Base-by-base conservation (phyloP, 2,888 invertebrate genomes). In the Microplitis manilae region DNA sequence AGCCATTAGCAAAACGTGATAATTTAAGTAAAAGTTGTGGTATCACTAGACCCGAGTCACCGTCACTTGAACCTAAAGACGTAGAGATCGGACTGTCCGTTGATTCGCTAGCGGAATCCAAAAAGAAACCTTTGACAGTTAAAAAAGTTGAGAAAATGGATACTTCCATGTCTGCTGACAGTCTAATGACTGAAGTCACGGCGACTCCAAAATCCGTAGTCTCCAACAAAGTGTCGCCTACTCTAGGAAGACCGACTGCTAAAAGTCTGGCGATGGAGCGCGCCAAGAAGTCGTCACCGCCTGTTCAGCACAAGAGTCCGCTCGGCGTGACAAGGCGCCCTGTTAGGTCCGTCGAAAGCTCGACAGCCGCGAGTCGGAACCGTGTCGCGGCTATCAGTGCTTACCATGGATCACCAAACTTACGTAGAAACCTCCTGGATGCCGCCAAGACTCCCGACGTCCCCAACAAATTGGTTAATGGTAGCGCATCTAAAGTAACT, bases 391-490 rank as follows among this genome's bases (percentile, higher is more conserved):
- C 87, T 2, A 87, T 85, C 61, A 86, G 85, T 30, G 87, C 89
- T 20, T 89, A 88, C 69, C 86, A 87, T 5, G 89, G 89, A 5
- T 88, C 90, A 75, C 91, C 92, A 2, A 92, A 91, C 72, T 86
- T 92, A 62, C 88, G 92, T 20, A 88, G 91, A 76, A 92, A 91
- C 84, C 87, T 92, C 15, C 83, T 92, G 38, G 90, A 92, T 68
- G 92, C 92, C 5, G 92, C 92, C 1, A 91, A 91, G 79, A 91
- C 91, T 0, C 91, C 92, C 1, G 91, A 92, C 90, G 91, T 88
- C 89, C 92, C 84, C 38, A 83, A 79, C 38, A 86, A 83, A 79
- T 73, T 79, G 38, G 40, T 84, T 5, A 86, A 83, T 71, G 84
- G 80, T 15, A 80, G 80, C 4, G 73, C 84, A 7, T 68, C 82